Percentiles rank a stretch among this genome's conserved stretches.
Conservation (phyloP, 2,113 vertebrate genomes). For the Peucedramus taeniatus region DNA sequence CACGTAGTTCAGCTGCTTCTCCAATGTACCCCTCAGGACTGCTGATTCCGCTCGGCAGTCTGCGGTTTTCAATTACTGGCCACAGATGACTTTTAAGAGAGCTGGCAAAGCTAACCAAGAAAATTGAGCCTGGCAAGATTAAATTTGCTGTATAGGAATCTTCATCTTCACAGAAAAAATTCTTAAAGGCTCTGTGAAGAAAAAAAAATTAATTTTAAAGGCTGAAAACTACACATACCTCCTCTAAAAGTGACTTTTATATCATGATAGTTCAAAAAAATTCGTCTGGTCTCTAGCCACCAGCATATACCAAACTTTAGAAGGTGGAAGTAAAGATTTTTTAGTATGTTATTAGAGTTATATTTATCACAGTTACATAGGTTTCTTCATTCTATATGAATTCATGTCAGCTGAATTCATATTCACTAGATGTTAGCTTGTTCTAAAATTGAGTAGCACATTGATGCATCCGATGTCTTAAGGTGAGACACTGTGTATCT, state of each 20-base stretch:
- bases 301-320: background rate
- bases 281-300: background rate
- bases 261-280: background rate
- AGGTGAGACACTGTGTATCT: background rate
- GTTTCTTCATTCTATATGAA: background rate
- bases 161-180: background rate
- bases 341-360: background rate
- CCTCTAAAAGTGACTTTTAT: background rate
- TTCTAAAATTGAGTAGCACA: background rate
- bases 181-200: background rate
- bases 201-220: background rate
- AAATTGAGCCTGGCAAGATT: conserved; percentile 8
- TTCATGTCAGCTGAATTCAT: background rate
- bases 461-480: background rate
- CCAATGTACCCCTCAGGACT: background rate
- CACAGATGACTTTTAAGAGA: background rate
- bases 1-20: background rate
- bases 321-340: background rate
- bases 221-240: background rate
- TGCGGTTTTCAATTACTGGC: background rate
- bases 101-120: background rate
- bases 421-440: background rate
- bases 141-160: background rate
- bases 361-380: background rate
- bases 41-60: background rate